Evolutionary conservation across 2,797 vertebrate species (phyloP), one percentile per base, ranked within the genome.

Genomic region (Varecia variegata): DNA sequence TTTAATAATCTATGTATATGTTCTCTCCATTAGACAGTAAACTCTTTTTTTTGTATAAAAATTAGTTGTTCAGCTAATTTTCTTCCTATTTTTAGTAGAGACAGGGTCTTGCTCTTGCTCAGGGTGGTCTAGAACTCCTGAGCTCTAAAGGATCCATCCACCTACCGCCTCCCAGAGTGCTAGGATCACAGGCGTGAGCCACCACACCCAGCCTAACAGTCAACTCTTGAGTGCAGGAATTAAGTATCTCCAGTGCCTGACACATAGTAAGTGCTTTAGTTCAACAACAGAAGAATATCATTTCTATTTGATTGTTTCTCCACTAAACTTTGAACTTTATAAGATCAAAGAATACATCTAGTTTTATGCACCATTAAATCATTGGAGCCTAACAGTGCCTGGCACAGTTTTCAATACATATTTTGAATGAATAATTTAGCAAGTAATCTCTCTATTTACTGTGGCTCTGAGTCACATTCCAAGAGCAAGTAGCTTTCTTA

Each of bases 291-390:
- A 38, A 95, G 60, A 60, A 0, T 87, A 83, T 60, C 65, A 86
- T 32, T 92, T 52, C 12, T 50, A 68, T 79, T 73, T 94, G 35
- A 92, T 32, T 58, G 20, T 88, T 81, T 96, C 45, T 38, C 67
- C 43, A 85, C 56, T n/a, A 84, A 96, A 82, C 47, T 82, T 77
- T 80, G 45, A 93, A 84, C 38, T 94, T 92, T 23, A 32, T 85
- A 79, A 71, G 71, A 30, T 71, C 81, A 90, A 96, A 92, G 27
- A 76, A 68, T 45, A 67, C 52, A 45, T 65, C 52, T 77, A 56
- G 60, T 79, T 96, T 95, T 76, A 85, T 23, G 45, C n/a, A 89
- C 67, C 45, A 88, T 70, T 85, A 84, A 95, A 58, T 81, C 54
- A 45, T 40, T 80, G 60, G 54, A 86, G 35, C 32, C 60, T 83